Conservation (phyloP, 2,797 vertebrate genomes). For the Sardinella longiceps region DNA sequence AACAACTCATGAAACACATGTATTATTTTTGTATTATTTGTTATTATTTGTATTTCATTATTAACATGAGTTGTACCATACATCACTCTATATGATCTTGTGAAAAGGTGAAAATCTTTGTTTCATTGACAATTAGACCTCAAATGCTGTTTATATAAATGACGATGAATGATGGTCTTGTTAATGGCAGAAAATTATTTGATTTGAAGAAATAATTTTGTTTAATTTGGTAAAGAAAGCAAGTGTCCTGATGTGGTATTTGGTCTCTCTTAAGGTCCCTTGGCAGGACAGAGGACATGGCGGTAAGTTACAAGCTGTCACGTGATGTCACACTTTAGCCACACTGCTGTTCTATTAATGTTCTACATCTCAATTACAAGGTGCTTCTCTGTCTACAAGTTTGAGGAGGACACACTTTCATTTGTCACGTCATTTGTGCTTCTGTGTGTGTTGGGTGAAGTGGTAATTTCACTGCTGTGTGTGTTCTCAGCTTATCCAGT, state of each 20-base stretch:
- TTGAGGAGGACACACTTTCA: background rate
- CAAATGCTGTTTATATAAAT: background rate
- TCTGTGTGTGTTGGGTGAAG: too few relatives aligned
- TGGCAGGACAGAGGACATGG: constrained; percentile 88
- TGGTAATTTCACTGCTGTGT: constrained; percentile 39
- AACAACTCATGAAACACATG: background rate
- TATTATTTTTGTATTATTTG: too few relatives aligned
- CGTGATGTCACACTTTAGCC: background rate
- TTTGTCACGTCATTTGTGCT: background rate
- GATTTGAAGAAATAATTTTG: background rate
- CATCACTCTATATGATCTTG: background rate
- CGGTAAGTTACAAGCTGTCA: constrained; percentile 76
- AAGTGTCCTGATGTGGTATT: constrained; percentile 9
- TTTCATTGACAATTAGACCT: background rate
- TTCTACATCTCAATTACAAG: background rate
- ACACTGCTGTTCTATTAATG: background rate
- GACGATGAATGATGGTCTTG: background rate
- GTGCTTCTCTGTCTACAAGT: background rate
- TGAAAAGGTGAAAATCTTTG: background rate
- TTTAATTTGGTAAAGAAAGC: background rate
- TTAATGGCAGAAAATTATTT: background rate
- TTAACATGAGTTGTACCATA: background rate
- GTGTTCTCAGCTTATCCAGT: constrained; percentile 86
- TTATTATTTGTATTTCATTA: too few relatives aligned
- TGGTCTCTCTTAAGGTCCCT: constrained; percentile 75